Base-by-base conservation (phyloP, 2,113 vertebrate species). In the Ciconia boyciana region DNA sequence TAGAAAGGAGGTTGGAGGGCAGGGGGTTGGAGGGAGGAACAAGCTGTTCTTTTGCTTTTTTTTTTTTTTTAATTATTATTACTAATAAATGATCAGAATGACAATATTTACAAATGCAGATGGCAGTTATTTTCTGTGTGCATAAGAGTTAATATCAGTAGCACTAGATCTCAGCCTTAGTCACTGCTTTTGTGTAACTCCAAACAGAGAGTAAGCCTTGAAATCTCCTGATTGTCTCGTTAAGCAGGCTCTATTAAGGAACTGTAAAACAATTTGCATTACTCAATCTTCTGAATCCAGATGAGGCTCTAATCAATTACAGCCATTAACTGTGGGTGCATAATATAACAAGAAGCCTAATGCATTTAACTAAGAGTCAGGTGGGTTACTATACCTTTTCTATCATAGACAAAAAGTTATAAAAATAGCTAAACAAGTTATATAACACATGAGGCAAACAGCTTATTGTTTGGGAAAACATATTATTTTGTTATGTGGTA, bases 251-350 rank as follows among this genome's bases (percentile, higher is more conserved):
- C 72, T 97, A 95, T 97, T 98, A 98, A 92, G 92, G 85, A 98
- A 95, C 61, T 85, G 92, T 91, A 98, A 98, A 96, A 96, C 96
- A 98, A 98, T 98, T 98, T 98, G 46, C 79, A 96, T 96, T 93
- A 97, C 64, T 86, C 80, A 97, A 94, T 98, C 93, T 96, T 96
- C 94, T 97, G 95, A 97, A 97, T 98, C 71, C 94, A 95, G 94
- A 97, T 94, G 94, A 97, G 77, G 61, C 82, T 97, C 64, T 96
- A 97, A 98, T 98, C 96, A 98, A 97, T 97, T 97, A 98, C 44
- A 89, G 34, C 51, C 92, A 96, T 98, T 98, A 98, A 91, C 86
- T 96, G 51, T 85, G 96, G 87, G 85, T 97, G 92, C 94, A 89
- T 87, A 97, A 97, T 96, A 95, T 96, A 95, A 94, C 72, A 72